These are phyloP conservation scores for Parus major DNA, from an alignment of 2,113 vertebrate genomes.

Conservation along the genomic window DNA sequence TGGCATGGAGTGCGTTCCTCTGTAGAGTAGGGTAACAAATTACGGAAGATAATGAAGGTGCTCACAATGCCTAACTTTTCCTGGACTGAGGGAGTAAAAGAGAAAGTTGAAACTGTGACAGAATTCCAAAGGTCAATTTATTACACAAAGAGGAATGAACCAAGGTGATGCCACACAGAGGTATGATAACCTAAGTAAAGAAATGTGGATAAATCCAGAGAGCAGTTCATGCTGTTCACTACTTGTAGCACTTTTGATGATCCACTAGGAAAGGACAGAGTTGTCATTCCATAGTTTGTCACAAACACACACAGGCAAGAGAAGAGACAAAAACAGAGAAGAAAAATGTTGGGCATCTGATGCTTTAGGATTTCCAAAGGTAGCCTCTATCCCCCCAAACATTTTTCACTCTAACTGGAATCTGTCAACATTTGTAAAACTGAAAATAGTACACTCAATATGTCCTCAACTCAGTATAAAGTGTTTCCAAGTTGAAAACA, in stretches of 20 bases:
- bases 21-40: neutral
- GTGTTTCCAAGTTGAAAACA: conserved; percentile 5
- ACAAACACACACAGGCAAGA: neutral
- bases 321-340: neutral
- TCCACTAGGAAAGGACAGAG: neutral
- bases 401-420: neutral
- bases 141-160: neutral
- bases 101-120: neutral
- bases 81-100: neutral
- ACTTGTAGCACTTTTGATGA: neutral
- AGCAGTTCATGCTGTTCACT: neutral
- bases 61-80: neutral
- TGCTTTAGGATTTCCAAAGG: neutral
- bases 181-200: neutral
- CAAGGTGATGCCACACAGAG: neutral
- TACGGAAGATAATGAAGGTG: neutral
- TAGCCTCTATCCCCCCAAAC: neutral
- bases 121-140: neutral
- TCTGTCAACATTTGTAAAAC: neutral
- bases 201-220: neutral
- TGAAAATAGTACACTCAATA: neutral
- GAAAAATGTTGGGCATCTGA: neutral
- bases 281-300: neutral
- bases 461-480: neutral
- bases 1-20: neutral